A percentile compares a stretch with the other conserved stretches of the same genome.
These are phyloP conservation scores for Drosophila paramelanica DNA, from an alignment of 2,888 invertebrate genomes.

Conservation along the genomic window DNA sequence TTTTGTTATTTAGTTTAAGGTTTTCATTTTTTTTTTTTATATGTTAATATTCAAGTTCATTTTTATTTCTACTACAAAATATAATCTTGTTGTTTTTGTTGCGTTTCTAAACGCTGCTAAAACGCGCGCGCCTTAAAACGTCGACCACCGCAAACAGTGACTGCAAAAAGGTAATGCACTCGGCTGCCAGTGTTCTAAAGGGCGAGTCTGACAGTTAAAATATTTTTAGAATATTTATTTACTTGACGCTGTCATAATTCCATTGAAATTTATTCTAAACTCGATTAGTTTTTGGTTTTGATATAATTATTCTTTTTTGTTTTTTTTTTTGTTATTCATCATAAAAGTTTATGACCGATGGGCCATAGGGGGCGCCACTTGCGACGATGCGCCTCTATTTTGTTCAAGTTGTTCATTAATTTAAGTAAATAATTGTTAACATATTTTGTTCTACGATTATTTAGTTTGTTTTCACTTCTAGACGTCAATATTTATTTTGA, in stretches of 20 bases:
- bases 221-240: constrained; percentile 25
- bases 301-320: constrained; percentile 35
- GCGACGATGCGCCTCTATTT: constrained; percentile 22
- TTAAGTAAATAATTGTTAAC: constrained; percentile 55
- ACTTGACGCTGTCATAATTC: constrained; percentile 26
- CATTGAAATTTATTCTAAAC: constrained; percentile 48
- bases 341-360: constrained; percentile 47
- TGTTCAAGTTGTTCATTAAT: constrained; percentile 32
- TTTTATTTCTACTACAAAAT: constrained; percentile 66
- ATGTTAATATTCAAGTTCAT: constrained; percentile 40
- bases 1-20: constrained; percentile 27
- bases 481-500: constrained; percentile 61
- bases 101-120: constrained; percentile 57
- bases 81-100: constrained; percentile 40
- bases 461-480: constrained; percentile 28
- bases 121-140: constrained; percentile 45
- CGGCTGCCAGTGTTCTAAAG: constrained; percentile 19
- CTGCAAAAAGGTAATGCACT: constrained; percentile 25
- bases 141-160: constrained; percentile 31
- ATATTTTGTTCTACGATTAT: constrained; percentile 47
- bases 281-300: constrained; percentile 46
- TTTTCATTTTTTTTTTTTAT: constrained; percentile 34
- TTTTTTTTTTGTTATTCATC: constrained; percentile 6
- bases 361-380: constrained; percentile 40
- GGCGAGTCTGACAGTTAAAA: constrained; percentile 21